Percentiles rank a stretch among this genome's conserved stretches.
These are phyloP conservation scores for Acrocephalus arundinaceus DNA, from an alignment of 2,113 vertebrate species.

Conservation along the genomic window DNA sequence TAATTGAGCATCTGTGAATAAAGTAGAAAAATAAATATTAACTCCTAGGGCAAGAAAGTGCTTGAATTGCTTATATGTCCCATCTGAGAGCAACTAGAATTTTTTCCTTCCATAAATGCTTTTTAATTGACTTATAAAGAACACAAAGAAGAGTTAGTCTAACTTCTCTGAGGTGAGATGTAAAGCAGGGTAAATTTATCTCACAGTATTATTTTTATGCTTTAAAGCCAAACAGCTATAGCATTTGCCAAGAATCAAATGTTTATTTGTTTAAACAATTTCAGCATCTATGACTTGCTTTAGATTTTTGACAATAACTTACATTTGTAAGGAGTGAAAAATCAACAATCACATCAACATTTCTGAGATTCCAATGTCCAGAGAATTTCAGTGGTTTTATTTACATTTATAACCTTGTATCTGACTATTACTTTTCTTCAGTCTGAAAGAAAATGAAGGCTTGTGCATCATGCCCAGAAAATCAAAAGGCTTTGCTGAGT, in stretches of 20 bases:
- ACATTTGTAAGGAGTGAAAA: not conserved
- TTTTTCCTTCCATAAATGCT: not conserved
- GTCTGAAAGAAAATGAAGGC: not conserved
- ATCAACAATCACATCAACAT: not conserved
- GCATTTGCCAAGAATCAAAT: not conserved
- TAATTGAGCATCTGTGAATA: not conserved
- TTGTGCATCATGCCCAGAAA: not conserved
- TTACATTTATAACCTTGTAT: not conserved
- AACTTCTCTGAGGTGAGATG: not conserved
- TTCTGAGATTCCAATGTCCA: not conserved
- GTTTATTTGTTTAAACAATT: slow-evolving; percentile 18
- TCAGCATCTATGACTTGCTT: not conserved
- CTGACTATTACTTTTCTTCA: not conserved
- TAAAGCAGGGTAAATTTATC: not conserved
- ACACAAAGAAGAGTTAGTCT: not conserved
- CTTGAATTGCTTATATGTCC: not conserved
- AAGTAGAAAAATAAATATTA: not conserved
- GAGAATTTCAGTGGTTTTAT: not conserved
- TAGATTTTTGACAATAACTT: slow-evolving; percentile 3
- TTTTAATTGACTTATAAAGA: not conserved
- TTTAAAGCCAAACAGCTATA: not conserved
- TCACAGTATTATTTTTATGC: not conserved
- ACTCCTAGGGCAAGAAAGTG: not conserved
- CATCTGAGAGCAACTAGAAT: not conserved
- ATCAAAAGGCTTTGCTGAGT: not conserved